Percentiles rank a stretch among this genome's conserved stretches.
Evolutionary conservation across 2,797 vertebrate genomes (phyloP).

Genomic region (Tokudaia muenninki): DNA sequence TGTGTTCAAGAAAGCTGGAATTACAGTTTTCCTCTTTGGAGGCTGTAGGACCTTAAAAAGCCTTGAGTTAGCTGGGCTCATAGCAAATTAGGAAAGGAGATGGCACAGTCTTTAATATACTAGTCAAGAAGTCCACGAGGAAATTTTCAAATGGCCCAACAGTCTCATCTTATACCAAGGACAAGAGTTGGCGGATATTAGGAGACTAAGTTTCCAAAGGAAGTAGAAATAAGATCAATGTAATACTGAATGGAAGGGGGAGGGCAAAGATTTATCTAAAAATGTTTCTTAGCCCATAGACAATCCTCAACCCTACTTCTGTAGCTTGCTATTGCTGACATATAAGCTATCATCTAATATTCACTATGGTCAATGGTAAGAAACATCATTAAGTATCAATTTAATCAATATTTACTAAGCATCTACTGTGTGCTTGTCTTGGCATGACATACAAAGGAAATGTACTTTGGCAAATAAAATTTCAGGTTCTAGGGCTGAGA

Average conservation of each 20-base stretch:
- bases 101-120: not conserved
- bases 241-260: not conserved
- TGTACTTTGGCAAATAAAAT: constrained; percentile 1
- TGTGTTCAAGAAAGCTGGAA: constrained; percentile 36
- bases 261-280: constrained; percentile 8
- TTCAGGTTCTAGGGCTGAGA: not conserved
- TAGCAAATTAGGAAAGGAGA: not conserved
- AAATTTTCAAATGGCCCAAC: not conserved
- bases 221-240: not conserved
- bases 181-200: not conserved
- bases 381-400: not conserved
- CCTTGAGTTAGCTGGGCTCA: constrained; percentile 7
- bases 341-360: not conserved
- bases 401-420: constrained; percentile 45
- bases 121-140: not conserved
- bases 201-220: not conserved
- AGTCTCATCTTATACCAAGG: not conserved
- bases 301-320: not conserved
- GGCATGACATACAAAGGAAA: not conserved
- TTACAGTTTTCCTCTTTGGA: not conserved
- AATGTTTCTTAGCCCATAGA: not conserved
- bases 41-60: not conserved
- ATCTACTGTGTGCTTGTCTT: not conserved
- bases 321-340: not conserved
- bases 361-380: constrained; percentile 1